Base-by-base conservation (phyloP, 2,888 invertebrate genomes). In the Hirtodrosophila histrioides region DNA sequence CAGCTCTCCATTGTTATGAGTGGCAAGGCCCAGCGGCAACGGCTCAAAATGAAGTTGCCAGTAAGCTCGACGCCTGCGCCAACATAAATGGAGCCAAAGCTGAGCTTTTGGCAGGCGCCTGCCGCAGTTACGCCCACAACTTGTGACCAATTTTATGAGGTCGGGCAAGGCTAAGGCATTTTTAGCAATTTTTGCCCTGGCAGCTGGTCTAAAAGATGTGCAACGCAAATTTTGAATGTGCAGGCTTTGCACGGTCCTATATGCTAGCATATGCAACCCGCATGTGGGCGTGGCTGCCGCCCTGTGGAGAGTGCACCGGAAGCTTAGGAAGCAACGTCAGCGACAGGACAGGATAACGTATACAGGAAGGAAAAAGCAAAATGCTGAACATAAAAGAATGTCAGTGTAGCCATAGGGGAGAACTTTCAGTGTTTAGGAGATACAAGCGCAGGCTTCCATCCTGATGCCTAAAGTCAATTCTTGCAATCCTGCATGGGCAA, bases 341-440 rank as follows among this genome's bases (percentile, higher is more conserved):
- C 49, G 56, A 56, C 60, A 70, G 76, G 63, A 58, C 74, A 60
- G 67, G 71, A 84, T 80, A 80, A 68, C 75, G 75, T 61, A 80
- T 63, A 67, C 78, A 84, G 85, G 75, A 84, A 84, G 85, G 82
- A 87, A 83, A 85, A 65, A 71, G 69, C 76, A 83, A 76, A 69
- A 70, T 64, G 65, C 65, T 74, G 5, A 3, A 5, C 8, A 46
- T 17, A 23, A 29, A 48, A 44, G 4, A 40, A 37, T 29, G 0
- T 8, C 43, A 29, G 29, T 40, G 45, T 11, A 63, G 48, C 11
- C 12, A 17, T 23, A 10, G 4, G 24, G 9, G 11, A 31, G 17
- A 31, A 17, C 3, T 27, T 27, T 27, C 27, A 27, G 36, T 10
- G 31, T 12, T 10, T 53, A 36, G n/a, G 36, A 27, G 37, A 51